Conservation (phyloP, 2,113 vertebrate genomes). For the Morphnarchus princeps region DNA sequence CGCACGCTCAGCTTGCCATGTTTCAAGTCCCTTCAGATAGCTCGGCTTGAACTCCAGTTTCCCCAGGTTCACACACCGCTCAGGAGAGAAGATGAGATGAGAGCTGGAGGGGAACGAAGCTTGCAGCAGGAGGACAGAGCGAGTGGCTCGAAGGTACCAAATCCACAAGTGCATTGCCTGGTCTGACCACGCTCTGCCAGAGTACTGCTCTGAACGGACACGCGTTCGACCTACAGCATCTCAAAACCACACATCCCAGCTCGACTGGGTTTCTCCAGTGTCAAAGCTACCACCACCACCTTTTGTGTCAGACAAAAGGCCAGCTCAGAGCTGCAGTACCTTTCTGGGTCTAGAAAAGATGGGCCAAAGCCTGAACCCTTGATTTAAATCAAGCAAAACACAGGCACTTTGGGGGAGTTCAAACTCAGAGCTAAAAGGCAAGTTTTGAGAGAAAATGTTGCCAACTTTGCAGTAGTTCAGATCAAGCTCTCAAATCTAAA, state of each 20-base stretch:
- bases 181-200: accelerated
- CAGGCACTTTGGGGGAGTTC: accelerated
- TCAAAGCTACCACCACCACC: not conserved
- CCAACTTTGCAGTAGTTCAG: not conserved
- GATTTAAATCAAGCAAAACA: not conserved
- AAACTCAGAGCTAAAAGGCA: not conserved
- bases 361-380: not conserved
- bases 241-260: not conserved
- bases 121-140: not conserved
- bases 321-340: not conserved
- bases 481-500: not conserved
- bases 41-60: not conserved
- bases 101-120: not conserved
- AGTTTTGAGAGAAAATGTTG: not conserved
- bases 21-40: accelerated
- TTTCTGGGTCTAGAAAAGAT: not conserved
- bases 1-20: accelerated
- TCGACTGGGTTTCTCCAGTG: accelerated
- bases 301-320: accelerated
- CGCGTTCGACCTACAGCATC: accelerated
- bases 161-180: accelerated
- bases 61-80: not conserved
- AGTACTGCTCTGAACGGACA: accelerated
- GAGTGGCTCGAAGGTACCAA: accelerated
- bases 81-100: not conserved